Evolutionary conservation across 2,113 vertebrate species (phyloP), one percentile per base, ranked within the genome.

Genomic region (Bubalus kerabau): DNA sequence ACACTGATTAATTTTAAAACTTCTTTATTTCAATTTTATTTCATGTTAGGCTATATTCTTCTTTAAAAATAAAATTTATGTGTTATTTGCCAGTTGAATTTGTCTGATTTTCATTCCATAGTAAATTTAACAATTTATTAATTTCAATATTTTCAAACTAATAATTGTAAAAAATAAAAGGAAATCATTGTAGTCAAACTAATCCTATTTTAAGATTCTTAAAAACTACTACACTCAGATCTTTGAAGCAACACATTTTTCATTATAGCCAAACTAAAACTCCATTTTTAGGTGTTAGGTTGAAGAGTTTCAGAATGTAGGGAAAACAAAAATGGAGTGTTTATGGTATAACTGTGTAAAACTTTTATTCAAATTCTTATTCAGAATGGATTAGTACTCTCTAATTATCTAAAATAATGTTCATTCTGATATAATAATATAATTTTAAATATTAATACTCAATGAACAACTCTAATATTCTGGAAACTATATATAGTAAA

Each of bases 351-450:
- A 80, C 30, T 91, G 28, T 59, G 19, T 59, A 64, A 95, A 90
- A 87, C 28, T 26, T 82, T 86, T 56, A 86, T 82, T 56, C 81
- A 96, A 67, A 3, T 30, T 4, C 17, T 43, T 87, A 59, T 95
- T 95, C 59, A 57, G 80, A 95, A 90, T 78, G 32, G 46, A 90
- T 60, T 78, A 14, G 30, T 90, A 52, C 74, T 91, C n/a, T 96
- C 76, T 74, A 64, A 17, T 91, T 94, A 91, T 43, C 62, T 95
- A 88, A 96, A 95, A 91, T 54, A 59, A 92, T 43, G 28, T 60
- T 60, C 21, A 76, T 82, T 48, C 28, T 74, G 14, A 54, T 59
- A 43, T 52, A 93, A 67, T 11, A 89, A 60, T 23, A 76, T n/a
- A 40, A 64, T 50, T 94, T 59, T 43, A 30, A 94, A 67, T 92